These are phyloP conservation scores for Aproaerema taeniolella DNA, from an alignment of 2,888 invertebrate genomes.

Conservation along the genomic window DNA sequence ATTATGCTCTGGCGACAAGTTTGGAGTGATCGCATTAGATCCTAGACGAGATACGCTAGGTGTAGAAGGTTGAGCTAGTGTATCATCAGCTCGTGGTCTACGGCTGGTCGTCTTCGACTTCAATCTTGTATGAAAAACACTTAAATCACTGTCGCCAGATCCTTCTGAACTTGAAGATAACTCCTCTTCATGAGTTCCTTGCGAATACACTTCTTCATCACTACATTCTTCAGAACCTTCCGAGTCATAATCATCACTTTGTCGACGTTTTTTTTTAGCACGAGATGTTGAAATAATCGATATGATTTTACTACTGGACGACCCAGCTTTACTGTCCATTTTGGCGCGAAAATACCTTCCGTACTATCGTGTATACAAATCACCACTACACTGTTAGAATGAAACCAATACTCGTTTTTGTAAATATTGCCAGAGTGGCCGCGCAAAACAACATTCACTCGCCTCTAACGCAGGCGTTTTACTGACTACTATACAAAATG, in stretches of 20 bases:
- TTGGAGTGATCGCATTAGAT: slow-evolving; percentile 5
- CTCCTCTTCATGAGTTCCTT: slow-evolving; percentile 11
- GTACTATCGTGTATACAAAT: slow-evolving; percentile 17
- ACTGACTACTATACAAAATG: slow-evolving; percentile 19
- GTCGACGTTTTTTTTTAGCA: slow-evolving; percentile 19
- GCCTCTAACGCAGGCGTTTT: slow-evolving; percentile 13
- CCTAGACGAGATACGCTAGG: neutral
- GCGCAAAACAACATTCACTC: slow-evolving; percentile 14
- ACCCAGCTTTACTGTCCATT: slow-evolving; percentile 20
- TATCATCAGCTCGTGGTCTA: slow-evolving; percentile 13
- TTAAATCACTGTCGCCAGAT: slow-evolving; percentile 15
- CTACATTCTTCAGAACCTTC: slow-evolving; percentile 14
- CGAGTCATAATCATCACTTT: slow-evolving; percentile 20
- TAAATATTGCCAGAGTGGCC: slow-evolving; percentile 20
- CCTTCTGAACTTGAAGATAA: neutral
- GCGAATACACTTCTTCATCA: slow-evolving; percentile 19
- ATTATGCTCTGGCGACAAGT: slow-evolving; percentile 13
- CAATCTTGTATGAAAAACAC: slow-evolving; percentile 16
- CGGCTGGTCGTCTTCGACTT: slow-evolving; percentile 17
- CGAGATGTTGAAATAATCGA: slow-evolving; percentile 12
- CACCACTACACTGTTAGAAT: slow-evolving; percentile 18
- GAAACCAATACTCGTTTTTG: slow-evolving; percentile 17
- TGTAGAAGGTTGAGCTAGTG: slow-evolving; percentile 17
- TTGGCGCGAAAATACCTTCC: slow-evolving; percentile 17
- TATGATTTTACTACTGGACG: slow-evolving; percentile 16